Evolutionary conservation across 2,888 invertebrate genomes (phyloP), one percentile per base, ranked within the genome.

Genomic region (Gnatocerus cornutus): DNA sequence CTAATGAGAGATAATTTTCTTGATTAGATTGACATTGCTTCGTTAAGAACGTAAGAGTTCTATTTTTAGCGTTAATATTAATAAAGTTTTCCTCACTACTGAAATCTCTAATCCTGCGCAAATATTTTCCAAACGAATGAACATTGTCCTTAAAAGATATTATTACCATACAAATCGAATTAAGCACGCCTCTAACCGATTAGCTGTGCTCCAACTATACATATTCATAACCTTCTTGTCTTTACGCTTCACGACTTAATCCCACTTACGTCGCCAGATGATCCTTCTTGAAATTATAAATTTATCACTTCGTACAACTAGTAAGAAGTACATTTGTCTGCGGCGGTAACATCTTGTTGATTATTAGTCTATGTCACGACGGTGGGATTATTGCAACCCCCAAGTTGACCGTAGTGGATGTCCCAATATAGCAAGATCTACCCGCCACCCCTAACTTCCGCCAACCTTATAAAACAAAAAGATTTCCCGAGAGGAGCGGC

Each of bases 91-190:
- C 37, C 37, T 8, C 37, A 37, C 37, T 37, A 37, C 37, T 37
- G n/a, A 30, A 30, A 30, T 30, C 4, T 30, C 8, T 30, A 30
- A 30, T 7, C 4, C 37, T 8, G 8, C 37, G 37, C 37, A 37
- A 37, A 37, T n/a, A 50, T 29, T 21, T 29, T 43, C 45, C 13
- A 43, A 12, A 7, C 45, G 1, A 43, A 58, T 13, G 30, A 41
- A 21, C 10, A 41, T 37, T 21, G 37, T 37, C 37, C 37, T 37
- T 37, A 37, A 37, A 37, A 37, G 8, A 58, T 33, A 29, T 43
- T 27, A 43, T 58, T 58, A 29, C 16, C 58, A 43, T 27, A 58
- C 37, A 58, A 43, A 58, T 58, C 58, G 58, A 58, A 58, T 58
- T 29, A 43, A 27, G 21, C 30, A 9, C 27, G 33, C 10, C 7